Evolutionary conservation across 2,888 invertebrate species (phyloP).

Genomic region (Apamea anceps): DNA sequence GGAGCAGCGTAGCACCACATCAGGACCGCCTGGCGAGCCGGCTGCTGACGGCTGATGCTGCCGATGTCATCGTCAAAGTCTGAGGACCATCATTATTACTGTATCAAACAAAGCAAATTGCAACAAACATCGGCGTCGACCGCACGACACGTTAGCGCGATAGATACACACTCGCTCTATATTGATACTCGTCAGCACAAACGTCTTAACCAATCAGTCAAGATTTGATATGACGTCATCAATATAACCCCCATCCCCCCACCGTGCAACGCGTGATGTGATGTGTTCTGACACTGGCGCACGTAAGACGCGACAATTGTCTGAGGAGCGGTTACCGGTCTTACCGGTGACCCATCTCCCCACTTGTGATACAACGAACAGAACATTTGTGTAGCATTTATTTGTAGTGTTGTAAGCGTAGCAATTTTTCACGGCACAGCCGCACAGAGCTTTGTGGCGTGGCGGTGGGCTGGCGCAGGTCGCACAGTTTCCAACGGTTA

Average conservation of each 20-base stretch:
- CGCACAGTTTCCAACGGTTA: slow-evolving; percentile 40
- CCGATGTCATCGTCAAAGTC: neutral
- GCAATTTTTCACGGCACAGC: neutral
- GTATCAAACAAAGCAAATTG: neutral
- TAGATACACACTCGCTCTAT: neutral
- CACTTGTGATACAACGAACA: neutral
- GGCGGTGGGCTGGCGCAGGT: neutral
- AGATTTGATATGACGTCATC: slow-evolving; percentile 22
- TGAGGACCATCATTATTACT: neutral
- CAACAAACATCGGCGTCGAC: neutral
- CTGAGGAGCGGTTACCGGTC: too few relatives aligned
- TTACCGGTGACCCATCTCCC: too few relatives aligned
- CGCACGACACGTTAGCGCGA: neutral
- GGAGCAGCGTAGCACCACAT: neutral
- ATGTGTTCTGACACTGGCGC: neutral
- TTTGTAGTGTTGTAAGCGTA: neutral
- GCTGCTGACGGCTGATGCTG: neutral
- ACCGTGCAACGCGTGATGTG: neutral
- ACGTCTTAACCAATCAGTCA: slow-evolving; percentile 30
- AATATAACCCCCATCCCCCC: neutral
- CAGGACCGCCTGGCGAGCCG: neutral
- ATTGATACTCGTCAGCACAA: neutral
- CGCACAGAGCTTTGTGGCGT: too few relatives aligned
- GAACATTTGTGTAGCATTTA: neutral
- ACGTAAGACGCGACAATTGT: neutral